phyloP scores from a whole-genome alignment of 2,797 vertebrate species.

The Capromys pilorides region DNA sequence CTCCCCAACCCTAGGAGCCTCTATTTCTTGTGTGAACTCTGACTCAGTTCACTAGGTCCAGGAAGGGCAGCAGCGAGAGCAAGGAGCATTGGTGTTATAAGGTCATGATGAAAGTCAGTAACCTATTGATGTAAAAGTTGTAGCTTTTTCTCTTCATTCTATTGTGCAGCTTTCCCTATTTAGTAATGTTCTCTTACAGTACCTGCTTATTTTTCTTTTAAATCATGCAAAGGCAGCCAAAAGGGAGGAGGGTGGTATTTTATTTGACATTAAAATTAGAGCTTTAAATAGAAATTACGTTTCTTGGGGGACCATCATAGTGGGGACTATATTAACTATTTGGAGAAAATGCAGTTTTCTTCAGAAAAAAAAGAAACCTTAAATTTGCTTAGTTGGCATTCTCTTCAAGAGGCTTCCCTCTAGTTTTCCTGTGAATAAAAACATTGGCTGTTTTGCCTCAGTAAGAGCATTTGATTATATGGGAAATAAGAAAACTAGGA shows the following conservation, averaged over 20 bases:
- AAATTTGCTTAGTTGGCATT: not conserved
- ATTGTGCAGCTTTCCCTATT: conserved; percentile 33
- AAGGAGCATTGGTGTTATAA: not conserved
- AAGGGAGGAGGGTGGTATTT: not conserved
- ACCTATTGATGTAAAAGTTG: not conserved
- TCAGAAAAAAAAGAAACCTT: not conserved
- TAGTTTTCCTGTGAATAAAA: conserved; percentile 27
- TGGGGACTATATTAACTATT: not conserved
- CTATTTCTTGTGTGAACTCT: not conserved
- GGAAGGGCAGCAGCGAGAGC: not conserved
- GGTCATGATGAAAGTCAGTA: not conserved
- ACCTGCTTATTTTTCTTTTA: not conserved
- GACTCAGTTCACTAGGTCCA: not conserved
- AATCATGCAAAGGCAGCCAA: not conserved
- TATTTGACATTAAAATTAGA: conserved; percentile 5
- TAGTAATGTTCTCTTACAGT: conserved; percentile 4
- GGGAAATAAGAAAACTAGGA: not conserved
- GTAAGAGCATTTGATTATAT: conserved; percentile 8
- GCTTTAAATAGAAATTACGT: conserved; percentile 52
- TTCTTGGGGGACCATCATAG: not conserved
- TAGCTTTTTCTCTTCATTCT: not conserved
- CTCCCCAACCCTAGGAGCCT: no score
- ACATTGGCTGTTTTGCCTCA: conserved; percentile 29
- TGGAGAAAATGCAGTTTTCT: not conserved
- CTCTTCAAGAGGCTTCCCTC: not conserved